Conservation (phyloP, 2,797 vertebrate species). For the Micrastur ruficollis region DNA sequence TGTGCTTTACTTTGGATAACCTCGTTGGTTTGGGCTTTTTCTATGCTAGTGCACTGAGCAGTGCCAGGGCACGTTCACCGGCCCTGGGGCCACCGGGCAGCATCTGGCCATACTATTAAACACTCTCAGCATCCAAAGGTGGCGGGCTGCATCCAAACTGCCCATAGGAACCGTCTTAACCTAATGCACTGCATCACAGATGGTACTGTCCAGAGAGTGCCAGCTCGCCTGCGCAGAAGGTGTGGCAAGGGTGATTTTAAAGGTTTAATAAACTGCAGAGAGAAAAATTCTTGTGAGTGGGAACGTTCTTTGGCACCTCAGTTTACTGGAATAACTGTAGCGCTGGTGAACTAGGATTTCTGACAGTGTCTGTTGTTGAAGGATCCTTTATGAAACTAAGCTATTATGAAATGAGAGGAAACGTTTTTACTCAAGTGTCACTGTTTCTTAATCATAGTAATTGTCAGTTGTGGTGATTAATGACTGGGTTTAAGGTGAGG, state of each 20-base stretch:
- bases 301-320: not conserved
- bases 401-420: not conserved
- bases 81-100: not conserved
- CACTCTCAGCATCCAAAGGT: not conserved
- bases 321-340: not conserved
- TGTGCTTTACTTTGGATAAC: not conserved
- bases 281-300: not conserved
- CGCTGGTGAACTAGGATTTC: not conserved
- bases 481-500: not conserved
- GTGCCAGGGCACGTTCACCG: not conserved
- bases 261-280: not conserved
- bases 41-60: rapidly evolving
- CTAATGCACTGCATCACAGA: rapidly evolving
- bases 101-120: not conserved
- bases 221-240: not conserved
- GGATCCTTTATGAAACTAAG: not conserved
- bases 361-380: not conserved
- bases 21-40: not conserved
- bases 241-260: not conserved
- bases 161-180: not conserved
- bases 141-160: not conserved
- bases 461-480: not conserved
- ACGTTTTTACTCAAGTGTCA: not conserved
- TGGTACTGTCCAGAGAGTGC: not conserved
- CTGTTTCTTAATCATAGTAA: not conserved